Evolutionary conservation across 2,888 invertebrate species (phyloP), one percentile per base, ranked within the genome.

Genomic region (Pollenia amentaria): DNA sequence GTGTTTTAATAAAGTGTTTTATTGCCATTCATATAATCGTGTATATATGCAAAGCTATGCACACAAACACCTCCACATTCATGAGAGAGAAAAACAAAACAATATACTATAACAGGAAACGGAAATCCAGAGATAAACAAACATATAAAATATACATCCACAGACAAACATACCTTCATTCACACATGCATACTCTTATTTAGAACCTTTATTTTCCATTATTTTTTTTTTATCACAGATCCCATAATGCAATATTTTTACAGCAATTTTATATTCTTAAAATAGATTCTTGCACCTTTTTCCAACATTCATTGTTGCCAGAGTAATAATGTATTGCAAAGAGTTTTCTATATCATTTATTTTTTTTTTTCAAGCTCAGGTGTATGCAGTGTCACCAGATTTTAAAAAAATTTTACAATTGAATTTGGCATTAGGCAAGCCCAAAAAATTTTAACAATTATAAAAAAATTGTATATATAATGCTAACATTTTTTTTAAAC

Each of bases 1-100:
- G 86, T 70, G 82, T 82, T 82, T n/a, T 70, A 86, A 82, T 57
- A 86, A 86, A 83, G 83, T 83, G 79, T 79, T 86, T 86, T 83
- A 86, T 86, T 82, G 69, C 78, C 78, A 48, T 73, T 42, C 69
- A 79, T 48, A 76, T n/a, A 16, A 9, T 14, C 9, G 29, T 11
- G 18, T 18, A 46, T 40, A 69, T 16, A 75, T 60, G 42, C 67
- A 69, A 57, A 73, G 48, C 38, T 18, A 18, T 60, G n/a, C 60
- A 53, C 8, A 55, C 2, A 75, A 40, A 40, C 21, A 64, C n/a
- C 40, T 40, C 6, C 14, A 18, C 21, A 18, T 4, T n/a, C 11
- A 9, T 12, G 21, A 8, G 42, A 18, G 40, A n/a, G 65, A 1
- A 69, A 38, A 76, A 29, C 2, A 21, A 18, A 57, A 38, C 55